Conservation (phyloP, 2,113 vertebrate species). For the Catharus fuscescens region DNA sequence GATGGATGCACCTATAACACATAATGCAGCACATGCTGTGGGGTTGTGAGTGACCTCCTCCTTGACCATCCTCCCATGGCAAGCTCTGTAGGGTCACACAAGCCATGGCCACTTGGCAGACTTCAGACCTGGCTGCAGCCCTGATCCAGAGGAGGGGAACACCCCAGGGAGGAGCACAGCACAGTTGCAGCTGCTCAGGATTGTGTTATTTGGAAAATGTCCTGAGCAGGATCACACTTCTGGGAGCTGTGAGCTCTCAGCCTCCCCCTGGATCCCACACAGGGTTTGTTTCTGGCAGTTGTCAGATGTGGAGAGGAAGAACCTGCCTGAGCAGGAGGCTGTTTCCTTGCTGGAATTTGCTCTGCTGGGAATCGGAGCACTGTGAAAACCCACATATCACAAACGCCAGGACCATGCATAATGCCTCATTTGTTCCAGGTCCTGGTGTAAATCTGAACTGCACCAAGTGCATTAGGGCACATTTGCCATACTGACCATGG, state of each 20-base stretch:
- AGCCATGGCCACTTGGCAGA: background rate
- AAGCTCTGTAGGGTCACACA: rapidly evolving
- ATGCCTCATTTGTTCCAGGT: background rate
- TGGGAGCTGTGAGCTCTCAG: background rate
- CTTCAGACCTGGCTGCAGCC: background rate
- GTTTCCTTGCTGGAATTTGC: background rate
- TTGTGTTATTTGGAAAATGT: background rate
- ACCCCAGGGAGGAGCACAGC: background rate
- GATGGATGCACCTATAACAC: background rate
- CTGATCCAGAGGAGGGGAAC: background rate
- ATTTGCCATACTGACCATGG: background rate
- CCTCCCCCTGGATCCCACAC: background rate
- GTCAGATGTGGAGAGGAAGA: background rate
- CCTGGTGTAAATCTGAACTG: background rate
- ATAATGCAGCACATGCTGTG: rapidly evolving
- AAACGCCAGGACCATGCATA: rapidly evolving
- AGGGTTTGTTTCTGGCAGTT: background rate
- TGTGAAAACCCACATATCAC: rapidly evolving
- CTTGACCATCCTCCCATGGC: rapidly evolving
- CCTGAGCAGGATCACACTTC: background rate
- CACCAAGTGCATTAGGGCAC: background rate
- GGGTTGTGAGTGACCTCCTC: background rate
- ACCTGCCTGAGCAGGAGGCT: background rate
- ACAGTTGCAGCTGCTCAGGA: background rate
- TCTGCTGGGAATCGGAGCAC: background rate